Base-by-base conservation (phyloP, 1,140 invertebrate genomes). In the Hesperophylax magnus region DNA sequence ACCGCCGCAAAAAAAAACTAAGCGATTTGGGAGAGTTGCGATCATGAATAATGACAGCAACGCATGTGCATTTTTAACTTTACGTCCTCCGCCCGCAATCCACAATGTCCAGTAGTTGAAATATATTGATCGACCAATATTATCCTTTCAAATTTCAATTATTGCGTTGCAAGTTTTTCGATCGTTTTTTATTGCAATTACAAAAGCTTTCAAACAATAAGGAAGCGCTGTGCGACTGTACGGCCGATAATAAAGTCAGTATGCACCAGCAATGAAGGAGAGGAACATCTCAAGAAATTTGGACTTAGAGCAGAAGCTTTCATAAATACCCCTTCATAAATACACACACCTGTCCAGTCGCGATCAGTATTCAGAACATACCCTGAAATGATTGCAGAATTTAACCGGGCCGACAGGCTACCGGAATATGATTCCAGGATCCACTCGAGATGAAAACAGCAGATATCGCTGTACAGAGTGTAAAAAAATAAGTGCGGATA, bases 21-120 rank as follows among this genome's bases (percentile, higher is more conserved):
- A 69, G 27, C 65, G 34, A 69, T 69, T 69, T 69, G 34, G n/a
- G n/a, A 69, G n/a, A 69, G 20, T 61, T 61, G 20, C 34, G 31
- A 18, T 69, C 65, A 39, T 34, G 31, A 69, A 69, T 27, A 27
- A 69, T 69, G 65, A 69, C 65, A 69, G 34, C n/a, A 34, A 18
- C 17, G 58, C 18, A 61, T 61, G 58, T 34, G 34, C 65, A 69
- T 69, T 18, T 69, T 22, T 24, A 61, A 61, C 24, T 61, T 39
- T 52, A 69, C 20, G 18, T n/a, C 58, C 58, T 20, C 24, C 18
- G 58, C 20, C 11, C 24, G 11, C n/a, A 8, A 61, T 61, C 22
- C 22, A 17, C 9, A 67, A 67, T n/a, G 17, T 67, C 24, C 27
- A 8, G n/a, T 24, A 20, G 27, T 34, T 61, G 18, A 20, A 61